Percentiles rank a stretch among this genome's conserved stretches.
Evolutionary conservation across 2,113 vertebrate genomes (phyloP).

Genomic region (Setophaga coronata): DNA sequence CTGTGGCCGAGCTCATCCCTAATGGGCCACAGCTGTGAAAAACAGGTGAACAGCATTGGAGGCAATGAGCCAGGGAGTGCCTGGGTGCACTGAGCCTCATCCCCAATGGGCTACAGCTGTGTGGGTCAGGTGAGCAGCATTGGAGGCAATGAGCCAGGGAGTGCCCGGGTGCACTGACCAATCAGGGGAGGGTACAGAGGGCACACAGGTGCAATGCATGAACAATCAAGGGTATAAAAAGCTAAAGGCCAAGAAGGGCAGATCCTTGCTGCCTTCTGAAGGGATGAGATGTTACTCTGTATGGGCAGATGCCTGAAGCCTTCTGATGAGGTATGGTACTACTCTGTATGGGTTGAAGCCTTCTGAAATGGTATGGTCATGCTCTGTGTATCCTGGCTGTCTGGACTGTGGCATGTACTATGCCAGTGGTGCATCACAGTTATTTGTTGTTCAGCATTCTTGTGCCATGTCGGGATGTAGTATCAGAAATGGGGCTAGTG

Average conservation of each 20-base stretch:
- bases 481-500: neutral
- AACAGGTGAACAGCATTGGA: neutral
- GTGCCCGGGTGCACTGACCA: neutral
- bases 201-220: neutral
- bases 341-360: neutral
- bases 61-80: neutral
- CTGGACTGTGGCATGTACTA: neutral
- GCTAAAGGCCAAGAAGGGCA: neutral
- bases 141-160: neutral
- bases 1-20: neutral
- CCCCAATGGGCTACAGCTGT: neutral
- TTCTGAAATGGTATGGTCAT: neutral
- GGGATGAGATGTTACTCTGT: rapidly evolving
- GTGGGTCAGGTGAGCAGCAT: neutral
- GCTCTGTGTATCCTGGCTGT: neutral
- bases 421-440: neutral
- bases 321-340: neutral
- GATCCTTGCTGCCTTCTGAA: neutral
- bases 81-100: neutral
- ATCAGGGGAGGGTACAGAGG: neutral
- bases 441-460: neutral
- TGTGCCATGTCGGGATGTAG: neutral
- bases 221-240: neutral
- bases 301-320: neutral
- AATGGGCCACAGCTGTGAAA: neutral